Evolutionary conservation across 2,797 vertebrate species (phyloP).

Genomic region (Sebastes miniatus): DNA sequence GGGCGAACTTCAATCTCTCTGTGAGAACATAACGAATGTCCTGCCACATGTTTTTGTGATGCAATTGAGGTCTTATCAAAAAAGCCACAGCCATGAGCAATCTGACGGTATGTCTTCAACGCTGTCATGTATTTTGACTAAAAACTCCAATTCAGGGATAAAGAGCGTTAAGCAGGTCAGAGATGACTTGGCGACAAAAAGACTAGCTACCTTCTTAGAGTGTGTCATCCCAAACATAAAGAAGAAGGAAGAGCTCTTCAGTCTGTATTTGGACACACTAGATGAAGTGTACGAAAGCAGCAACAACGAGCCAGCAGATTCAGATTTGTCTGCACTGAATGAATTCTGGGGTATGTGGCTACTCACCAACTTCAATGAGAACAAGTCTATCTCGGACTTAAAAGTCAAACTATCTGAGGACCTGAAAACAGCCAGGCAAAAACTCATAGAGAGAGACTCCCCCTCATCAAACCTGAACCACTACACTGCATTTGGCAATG

Average conservation of each 20-base stretch:
- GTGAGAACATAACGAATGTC: background rate
- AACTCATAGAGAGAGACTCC: slow-evolving; percentile 33
- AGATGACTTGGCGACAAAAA: background rate
- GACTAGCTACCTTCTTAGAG: background rate
- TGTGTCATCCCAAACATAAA: slow-evolving; percentile 1
- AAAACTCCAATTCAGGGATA: background rate
- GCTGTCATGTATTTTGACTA: background rate
- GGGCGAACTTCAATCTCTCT: fast-evolving
- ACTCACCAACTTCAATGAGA: slow-evolving; percentile 4
- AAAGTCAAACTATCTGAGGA: slow-evolving; percentile 5
- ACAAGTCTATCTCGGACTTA: background rate
- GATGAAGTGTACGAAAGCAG: slow-evolving; percentile 20
- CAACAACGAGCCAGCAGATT: slow-evolving; percentile 8
- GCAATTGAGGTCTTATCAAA: background rate
- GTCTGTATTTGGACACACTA: slow-evolving; percentile 4
- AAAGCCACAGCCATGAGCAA: no score
- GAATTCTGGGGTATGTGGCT: slow-evolving; percentile 65
- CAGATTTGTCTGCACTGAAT: slow-evolving; percentile 46
- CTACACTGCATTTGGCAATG: slow-evolving; percentile 47
- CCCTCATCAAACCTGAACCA: slow-evolving; percentile 56
- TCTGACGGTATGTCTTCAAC: background rate
- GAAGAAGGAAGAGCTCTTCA: slow-evolving; percentile 51
- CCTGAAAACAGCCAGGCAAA: slow-evolving; percentile 27
- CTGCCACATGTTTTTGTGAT: fast-evolving
- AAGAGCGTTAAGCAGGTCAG: slow-evolving; percentile 5